A percentile compares a stretch with the other conserved stretches of the same genome.
Evolutionary conservation across 2,888 invertebrate genomes (phyloP).

Genomic region (Cosmia pyralina): DNA sequence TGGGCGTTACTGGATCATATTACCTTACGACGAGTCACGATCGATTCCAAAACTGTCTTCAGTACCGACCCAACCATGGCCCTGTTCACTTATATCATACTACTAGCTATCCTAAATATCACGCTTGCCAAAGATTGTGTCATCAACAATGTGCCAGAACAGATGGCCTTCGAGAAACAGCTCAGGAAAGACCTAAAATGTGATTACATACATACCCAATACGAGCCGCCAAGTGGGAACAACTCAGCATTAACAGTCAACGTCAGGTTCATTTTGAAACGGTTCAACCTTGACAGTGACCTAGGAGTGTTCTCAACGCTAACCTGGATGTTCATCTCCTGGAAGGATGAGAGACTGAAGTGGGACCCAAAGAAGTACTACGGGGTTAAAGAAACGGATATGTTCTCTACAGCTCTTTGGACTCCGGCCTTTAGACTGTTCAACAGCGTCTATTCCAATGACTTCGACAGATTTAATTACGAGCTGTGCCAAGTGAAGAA

Average conservation of each 20-base stretch:
- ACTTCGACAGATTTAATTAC: constrained; percentile 30
- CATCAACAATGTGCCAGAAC: constrained; percentile 37
- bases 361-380: constrained; percentile 72
- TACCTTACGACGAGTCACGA: constrained; percentile 5
- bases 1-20: constrained; percentile 52
- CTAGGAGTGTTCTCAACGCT: constrained; percentile 64
- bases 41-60: neutral
- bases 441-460: constrained; percentile 56
- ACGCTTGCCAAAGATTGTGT: constrained; percentile 36
- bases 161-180: constrained; percentile 63
- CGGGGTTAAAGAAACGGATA: constrained; percentile 52
- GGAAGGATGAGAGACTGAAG: constrained; percentile 69
- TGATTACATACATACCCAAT: neutral
- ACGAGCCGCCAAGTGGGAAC: constrained; percentile 24
- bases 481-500: constrained; percentile 56
- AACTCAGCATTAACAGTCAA: constrained; percentile 44
- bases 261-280: constrained; percentile 64
- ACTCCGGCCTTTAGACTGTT: constrained; percentile 62
- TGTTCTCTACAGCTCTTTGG: constrained; percentile 62
- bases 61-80: constrained; percentile 53
- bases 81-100: constrained; percentile 30
- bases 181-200: constrained; percentile 51
- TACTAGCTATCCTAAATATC: constrained; percentile 28
- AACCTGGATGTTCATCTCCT: constrained; percentile 59
- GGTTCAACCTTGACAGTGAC: constrained; percentile 66